phyloP scores from a whole-genome alignment of 2,888 invertebrate species.

The Cerastis rubricosa region DNA sequence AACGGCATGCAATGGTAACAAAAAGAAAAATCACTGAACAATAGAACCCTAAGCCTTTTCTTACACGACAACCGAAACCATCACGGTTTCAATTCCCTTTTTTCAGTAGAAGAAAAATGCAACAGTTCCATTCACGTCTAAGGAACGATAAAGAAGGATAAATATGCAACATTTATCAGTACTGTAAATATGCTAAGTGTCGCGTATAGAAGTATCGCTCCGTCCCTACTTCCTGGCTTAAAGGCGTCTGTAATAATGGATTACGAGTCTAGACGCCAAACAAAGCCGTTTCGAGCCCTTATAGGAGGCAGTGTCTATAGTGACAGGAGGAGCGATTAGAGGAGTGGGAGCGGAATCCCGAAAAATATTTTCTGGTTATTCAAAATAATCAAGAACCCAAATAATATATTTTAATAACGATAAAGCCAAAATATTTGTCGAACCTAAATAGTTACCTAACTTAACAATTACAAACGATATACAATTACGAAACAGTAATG shows the following conservation, averaged over 20 bases:
- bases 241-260: slow-evolving; percentile 87
- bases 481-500: not conserved
- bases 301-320: slow-evolving; percentile 56
- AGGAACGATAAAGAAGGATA: slow-evolving; percentile 83
- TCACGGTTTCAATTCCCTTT: slow-evolving; percentile 51
- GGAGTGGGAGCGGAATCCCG: slow-evolving; percentile 16
- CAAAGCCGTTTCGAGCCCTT: slow-evolving; percentile 86
- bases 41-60: slow-evolving; percentile 19
- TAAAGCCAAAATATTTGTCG: not conserved
- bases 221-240: slow-evolving; percentile 77
- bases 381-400: not conserved
- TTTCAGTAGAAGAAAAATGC: slow-evolving; percentile 82
- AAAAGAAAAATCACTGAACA: not conserved
- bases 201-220: slow-evolving; percentile 81
- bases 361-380: not conserved
- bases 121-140: slow-evolving; percentile 82
- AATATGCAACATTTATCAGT: slow-evolving; percentile 85
- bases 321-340: slow-evolving; percentile 60
- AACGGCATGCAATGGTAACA: not conserved
- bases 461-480: not conserved
- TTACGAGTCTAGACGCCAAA: slow-evolving; percentile 88
- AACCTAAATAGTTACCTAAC: not conserved
- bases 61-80: slow-evolving; percentile 40
- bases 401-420: not conserved
- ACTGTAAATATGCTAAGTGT: slow-evolving; percentile 87